These are phyloP conservation scores for Calcarius lapponicus DNA, from an alignment of 2,797 vertebrate genomes.

Conservation along the genomic window DNA sequence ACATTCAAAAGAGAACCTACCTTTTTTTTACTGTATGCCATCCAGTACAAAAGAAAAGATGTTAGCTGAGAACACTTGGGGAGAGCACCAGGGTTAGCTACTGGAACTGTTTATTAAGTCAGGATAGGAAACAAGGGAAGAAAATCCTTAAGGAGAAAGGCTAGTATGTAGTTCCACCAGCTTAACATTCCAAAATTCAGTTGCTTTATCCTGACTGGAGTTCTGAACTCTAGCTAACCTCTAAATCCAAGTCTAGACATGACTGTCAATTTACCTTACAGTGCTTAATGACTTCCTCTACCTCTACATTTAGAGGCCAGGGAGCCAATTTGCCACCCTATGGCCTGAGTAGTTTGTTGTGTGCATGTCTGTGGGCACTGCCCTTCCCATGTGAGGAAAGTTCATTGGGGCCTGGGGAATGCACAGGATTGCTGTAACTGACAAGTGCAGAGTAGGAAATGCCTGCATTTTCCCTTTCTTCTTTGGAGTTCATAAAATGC, in stretches of 20 bases:
- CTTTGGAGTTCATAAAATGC: background rate
- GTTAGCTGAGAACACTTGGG: background rate
- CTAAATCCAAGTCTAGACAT: constrained; percentile 60
- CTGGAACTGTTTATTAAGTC: background rate
- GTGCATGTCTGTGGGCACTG: background rate
- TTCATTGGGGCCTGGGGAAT: background rate
- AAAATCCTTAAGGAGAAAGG: background rate
- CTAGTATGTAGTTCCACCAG: background rate
- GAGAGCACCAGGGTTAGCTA: background rate
- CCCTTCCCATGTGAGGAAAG: background rate
- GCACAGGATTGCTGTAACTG: background rate
- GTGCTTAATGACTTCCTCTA: constrained; percentile 41
- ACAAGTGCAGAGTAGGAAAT: background rate
- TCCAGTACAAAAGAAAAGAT: background rate
- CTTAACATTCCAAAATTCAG: constrained; percentile 23
- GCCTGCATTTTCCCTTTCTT: background rate
- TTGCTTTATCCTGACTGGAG: background rate
- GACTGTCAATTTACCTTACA: background rate
- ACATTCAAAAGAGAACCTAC: background rate
- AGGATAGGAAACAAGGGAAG: background rate
- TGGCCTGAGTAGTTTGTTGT: background rate
- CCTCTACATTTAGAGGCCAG: background rate
- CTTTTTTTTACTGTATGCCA: background rate
- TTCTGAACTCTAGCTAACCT: constrained; percentile 54
- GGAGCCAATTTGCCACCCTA: background rate